A percentile compares a stretch with the other conserved stretches of the same genome.
Conservation (phyloP, 2,888 invertebrate species). For the Pantelozetes paolii region DNA sequence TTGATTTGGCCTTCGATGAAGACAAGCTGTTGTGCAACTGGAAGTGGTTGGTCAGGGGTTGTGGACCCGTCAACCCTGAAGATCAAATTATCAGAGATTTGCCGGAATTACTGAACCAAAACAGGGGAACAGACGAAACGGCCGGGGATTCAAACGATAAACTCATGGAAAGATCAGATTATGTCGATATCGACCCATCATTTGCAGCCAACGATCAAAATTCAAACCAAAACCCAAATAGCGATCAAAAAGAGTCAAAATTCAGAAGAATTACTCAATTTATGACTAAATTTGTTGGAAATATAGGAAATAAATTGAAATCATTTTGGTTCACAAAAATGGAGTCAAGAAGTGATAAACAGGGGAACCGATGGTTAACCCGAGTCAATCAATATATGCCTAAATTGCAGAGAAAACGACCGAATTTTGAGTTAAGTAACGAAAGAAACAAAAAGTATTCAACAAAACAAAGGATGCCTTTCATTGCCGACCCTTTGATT, state of each 20-base stretch:
- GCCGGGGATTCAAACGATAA: constrained; percentile 23
- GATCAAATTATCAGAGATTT: constrained; percentile 38
- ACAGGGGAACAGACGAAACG: neutral
- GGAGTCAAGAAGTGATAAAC: constrained; percentile 8
- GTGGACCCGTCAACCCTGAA: constrained; percentile 58
- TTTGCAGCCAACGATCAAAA: neutral
- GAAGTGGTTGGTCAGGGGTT: constrained; percentile 70
- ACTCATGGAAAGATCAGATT: constrained; percentile 32
- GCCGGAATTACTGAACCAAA: constrained; percentile 28
- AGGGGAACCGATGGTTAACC: neutral
- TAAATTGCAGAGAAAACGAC: constrained; percentile 1
- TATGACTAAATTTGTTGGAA: constrained; percentile 35
- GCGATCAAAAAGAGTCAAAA: neutral
- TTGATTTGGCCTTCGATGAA: constrained; percentile 71
- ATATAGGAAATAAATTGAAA: constrained; percentile 32
- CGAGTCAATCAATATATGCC: constrained; percentile 15
- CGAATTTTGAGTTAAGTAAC: neutral
- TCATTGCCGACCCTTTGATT: constrained; percentile 8
- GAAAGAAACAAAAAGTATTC: neutral
- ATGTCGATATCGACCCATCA: constrained; percentile 2
- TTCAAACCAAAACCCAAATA: neutral
- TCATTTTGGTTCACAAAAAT: constrained; percentile 5
- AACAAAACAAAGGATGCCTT: neutral
- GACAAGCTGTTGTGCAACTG: constrained; percentile 67
- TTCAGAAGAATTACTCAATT: constrained; percentile 16